Evolutionary conservation across 2,113 vertebrate genomes (phyloP), one percentile per base, ranked within the genome.

Genomic region (Rhinolophus sinicus): DNA sequence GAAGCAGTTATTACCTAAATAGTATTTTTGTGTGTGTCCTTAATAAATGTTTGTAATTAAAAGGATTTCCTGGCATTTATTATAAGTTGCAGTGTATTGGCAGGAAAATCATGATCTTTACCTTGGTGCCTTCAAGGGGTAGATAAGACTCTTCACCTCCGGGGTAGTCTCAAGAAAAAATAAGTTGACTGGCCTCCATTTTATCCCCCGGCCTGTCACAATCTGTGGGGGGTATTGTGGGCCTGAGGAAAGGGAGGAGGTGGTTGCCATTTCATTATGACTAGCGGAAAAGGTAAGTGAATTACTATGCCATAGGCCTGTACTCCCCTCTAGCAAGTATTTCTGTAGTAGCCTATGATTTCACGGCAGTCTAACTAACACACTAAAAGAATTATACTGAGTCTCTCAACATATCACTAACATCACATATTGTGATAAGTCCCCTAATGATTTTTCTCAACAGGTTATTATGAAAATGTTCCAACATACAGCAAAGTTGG

Each of bases 21-120:
- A 94, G 95, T 69, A 97, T 98, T 98, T 86, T 38, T 95, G 92
- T 97, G 38, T 97, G 96, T 96, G 96, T 97, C 95, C 94, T 69
- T 97, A 98, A 97, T 98, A 97, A 97, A 95, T 90, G 50, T 67
- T 86, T 97, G 86, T 87, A 96, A 95, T 96, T 96, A 97, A 92
- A 56, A 82, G 97, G 95, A 97, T 70, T 96, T 95, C 30, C 75
- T 26, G 89, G 35, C 75, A 80, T 96, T 94, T 94, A 47, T 64
- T 87, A 15, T 70, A 85, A 89, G 33, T 62, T 91, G n/a, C 56
- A 83, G 26, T 54, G 38, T 33, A 76, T 35, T 69, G 50, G 65
- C 58, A 90, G 58, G 58, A 78, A 62, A 38, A 82, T 72, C n/a
- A 54, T 28, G 16, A 69, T 50, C 47, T 16, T 11, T 62, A 21